Conservation (phyloP, 2,888 invertebrate genomes). For the Tinea semifulvella region DNA sequence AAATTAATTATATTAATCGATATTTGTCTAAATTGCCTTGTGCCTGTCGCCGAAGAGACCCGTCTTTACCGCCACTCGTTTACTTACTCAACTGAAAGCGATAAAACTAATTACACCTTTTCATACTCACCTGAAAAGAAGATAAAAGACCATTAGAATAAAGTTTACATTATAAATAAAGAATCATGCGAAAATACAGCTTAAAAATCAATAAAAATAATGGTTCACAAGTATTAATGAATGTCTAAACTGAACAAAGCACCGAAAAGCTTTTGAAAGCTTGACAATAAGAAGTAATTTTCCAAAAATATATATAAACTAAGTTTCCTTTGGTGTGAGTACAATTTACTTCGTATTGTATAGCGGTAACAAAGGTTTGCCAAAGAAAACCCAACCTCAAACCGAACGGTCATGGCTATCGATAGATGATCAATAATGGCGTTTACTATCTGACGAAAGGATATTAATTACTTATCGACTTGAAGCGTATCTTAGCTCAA, state of each 20-base stretch:
- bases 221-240: conserved; percentile 5
- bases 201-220: background rate
- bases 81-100: conserved; percentile 4
- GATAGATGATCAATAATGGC: conserved; percentile 6
- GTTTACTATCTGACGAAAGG: too few species aligned
- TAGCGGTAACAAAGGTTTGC: conserved; percentile 7
- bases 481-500: background rate
- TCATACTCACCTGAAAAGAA: conserved; percentile 11
- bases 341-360: conserved; percentile 37
- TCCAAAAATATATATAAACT: conserved; percentile 21
- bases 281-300: conserved; percentile 29
- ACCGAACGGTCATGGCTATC: background rate
- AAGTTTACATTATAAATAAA: background rate
- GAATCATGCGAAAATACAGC: background rate
- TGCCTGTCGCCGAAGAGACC: too few species aligned
- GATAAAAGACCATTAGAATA: conserved; percentile 1
- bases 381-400: conserved; percentile 1
- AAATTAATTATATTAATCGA: too few species aligned
- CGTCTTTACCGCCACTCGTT: background rate
- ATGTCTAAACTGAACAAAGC: conserved; percentile 13
- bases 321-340: conserved; percentile 24
- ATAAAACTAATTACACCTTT: background rate
- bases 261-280: conserved; percentile 24
- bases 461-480: conserved; percentile 1
- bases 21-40: too few species aligned